Conservation (phyloP, 2,888 invertebrate species). For the Dasysyrphus tricinctus region DNA sequence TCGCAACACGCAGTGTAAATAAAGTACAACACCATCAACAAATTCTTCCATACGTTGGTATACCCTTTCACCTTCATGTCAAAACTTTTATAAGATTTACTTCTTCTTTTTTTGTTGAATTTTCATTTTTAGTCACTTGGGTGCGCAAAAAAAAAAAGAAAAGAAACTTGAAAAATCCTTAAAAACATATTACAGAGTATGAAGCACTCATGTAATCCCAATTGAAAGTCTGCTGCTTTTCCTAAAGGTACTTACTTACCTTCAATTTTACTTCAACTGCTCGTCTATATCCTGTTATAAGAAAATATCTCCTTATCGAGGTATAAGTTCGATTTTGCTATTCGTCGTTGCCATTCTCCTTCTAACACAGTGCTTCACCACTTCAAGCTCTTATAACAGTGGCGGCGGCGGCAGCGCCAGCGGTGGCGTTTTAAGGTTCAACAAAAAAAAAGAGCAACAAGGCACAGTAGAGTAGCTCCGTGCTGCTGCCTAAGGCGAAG, state of each 20-base stretch:
- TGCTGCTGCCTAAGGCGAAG: background rate
- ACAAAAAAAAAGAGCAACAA: background rate
- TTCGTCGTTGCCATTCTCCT: slow-evolving; percentile 4
- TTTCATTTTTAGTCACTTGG: slow-evolving; percentile 30
- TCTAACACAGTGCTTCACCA: background rate
- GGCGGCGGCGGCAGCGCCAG: too few relatives aligned
- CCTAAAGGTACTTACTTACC: slow-evolving; percentile 60
- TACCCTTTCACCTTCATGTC: slow-evolving; percentile 44
- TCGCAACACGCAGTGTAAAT: background rate
- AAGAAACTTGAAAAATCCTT: slow-evolving; percentile 66
- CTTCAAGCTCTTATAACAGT: background rate
- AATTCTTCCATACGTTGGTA: background rate
- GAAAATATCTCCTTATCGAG: slow-evolving; percentile 70
- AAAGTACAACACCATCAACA: slow-evolving; percentile 1
- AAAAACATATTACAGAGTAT: slow-evolving; percentile 74
- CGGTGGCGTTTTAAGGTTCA: background rate
- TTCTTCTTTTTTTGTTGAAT: background rate
- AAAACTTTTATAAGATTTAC: slow-evolving; percentile 55
- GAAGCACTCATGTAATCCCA: slow-evolving; percentile 73
- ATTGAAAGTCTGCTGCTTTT: slow-evolving; percentile 70
- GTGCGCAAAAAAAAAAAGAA: background rate
- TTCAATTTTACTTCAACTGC: slow-evolving; percentile 63
- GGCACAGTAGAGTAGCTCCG: background rate
- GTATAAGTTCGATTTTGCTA: slow-evolving; percentile 46
- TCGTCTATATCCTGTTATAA: slow-evolving; percentile 58